Base-by-base conservation (phyloP, 2,797 vertebrate genomes). In the Hemitrygon akajei region DNA sequence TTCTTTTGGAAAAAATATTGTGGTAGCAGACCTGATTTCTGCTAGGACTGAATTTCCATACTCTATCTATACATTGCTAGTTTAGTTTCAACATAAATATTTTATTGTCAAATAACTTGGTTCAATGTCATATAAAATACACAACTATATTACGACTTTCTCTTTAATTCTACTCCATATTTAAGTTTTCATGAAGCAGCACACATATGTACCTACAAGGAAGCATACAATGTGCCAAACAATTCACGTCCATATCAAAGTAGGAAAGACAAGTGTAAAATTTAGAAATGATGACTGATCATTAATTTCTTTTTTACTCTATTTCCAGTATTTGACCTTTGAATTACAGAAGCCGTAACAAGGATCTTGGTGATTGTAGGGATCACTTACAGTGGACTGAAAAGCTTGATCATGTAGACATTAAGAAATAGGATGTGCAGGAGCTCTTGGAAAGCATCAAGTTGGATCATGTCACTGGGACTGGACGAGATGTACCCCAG, bases 151-250 rank as follows among this genome's bases (percentile, higher is more conserved):
- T 97, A 97, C 97, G 97, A 97, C 97, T 97, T 97, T 97, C 97
- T 96, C 95, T 98, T 99, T 99, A 98, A 99, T 98, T 98, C 98
- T 96, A 97, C 97, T 97, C 96, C 96, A 97, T 97, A 97, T 97
- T 97, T 99, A 98, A 71, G 37, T 92, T 69, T 91, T 14, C 16
- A 20, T 30, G 22, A 76, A 47, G 91, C 56, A 93, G 76, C 66
- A 93, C 37, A 73, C 27, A 18, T 11, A 30, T 56, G 10, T 25
- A 56, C 76, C 25, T 47, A 56, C 91, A 92, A 75, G 73, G 7
- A 93, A 93, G 76, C 71, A 93, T 40, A 73, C 71, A 47, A 75
- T n/a, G 27, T 75, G 71, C 27, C 91, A 93, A n/a, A 30, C 40
- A 58, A 75, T 25, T 47, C 71, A 56, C 16, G 40, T 75, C 34